A percentile compares a stretch with the other conserved stretches of the same genome.
Conservation (phyloP, 2,888 invertebrate genomes). For the Apocheima hispidaria region DNA sequence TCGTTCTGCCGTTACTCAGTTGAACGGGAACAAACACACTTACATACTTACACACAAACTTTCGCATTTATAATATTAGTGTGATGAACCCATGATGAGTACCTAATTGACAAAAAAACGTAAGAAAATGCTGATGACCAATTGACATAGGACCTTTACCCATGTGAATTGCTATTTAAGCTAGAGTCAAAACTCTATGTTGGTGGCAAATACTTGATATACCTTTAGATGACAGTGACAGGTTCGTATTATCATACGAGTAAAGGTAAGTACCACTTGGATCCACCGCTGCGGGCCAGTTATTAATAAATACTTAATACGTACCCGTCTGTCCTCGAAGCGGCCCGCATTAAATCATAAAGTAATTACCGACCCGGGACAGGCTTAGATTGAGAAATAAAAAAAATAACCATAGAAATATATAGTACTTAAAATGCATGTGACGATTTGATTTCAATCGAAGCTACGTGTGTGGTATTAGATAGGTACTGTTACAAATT, state of each 20-base stretch:
- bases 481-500: neutral
- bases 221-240: conserved; percentile 61
- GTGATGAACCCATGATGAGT: no score
- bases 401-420: conserved; percentile 53
- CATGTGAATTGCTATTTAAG: neutral
- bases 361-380: conserved; percentile 71
- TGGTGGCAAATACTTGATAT: neutral
- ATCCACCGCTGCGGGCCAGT: conserved; percentile 61
- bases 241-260: conserved; percentile 74
- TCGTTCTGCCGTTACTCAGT: no score
- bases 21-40: no score
- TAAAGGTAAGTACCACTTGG: conserved; percentile 54
- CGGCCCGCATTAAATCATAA: conserved; percentile 72
- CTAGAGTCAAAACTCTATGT: neutral
- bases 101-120: no score
- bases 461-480: conserved; percentile 19
- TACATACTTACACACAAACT: no score
- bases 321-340: conserved; percentile 66
- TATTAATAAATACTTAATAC: conserved; percentile 72
- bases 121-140: neutral
- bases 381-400: conserved; percentile 76
- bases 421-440: neutral
- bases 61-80: no score
- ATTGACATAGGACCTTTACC: neutral
- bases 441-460: neutral